Percentiles rank a stretch among this genome's conserved stretches.
Conservation (phyloP, 2,888 invertebrate species). For the Ariolimax columbianus region DNA sequence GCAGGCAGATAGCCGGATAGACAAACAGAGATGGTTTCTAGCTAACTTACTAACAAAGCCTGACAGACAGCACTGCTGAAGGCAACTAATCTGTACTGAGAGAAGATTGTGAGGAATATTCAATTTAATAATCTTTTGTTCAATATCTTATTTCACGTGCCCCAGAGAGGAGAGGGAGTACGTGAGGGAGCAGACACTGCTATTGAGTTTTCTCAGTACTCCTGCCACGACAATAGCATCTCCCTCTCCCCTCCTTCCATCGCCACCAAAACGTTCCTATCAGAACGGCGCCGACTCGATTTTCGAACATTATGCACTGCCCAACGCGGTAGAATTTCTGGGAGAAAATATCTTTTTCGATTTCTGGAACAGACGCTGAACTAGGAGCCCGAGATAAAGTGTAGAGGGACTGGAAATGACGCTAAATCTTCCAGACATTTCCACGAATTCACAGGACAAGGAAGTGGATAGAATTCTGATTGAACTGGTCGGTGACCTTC, state of each 20-base stretch:
- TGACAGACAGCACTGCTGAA: too few species aligned
- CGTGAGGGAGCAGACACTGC: not conserved
- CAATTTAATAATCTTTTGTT: not conserved
- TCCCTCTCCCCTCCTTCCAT: not conserved
- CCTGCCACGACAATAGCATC: not conserved
- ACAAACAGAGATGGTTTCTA: too few species aligned
- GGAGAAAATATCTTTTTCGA: not conserved
- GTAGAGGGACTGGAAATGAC: not conserved
- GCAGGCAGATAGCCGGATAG: too few species aligned
- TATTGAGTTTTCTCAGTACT: not conserved
- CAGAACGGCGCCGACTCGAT: conserved; percentile 16
- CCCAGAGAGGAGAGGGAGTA: not conserved
- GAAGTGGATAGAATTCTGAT: not conserved
- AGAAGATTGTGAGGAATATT: not conserved
- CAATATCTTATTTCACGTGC: not conserved
- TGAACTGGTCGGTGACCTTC: too few species aligned
- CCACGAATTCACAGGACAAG: not conserved
- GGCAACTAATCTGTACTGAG: too few species aligned
- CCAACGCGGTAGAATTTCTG: not conserved
- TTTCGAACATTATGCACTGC: not conserved
- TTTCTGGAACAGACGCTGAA: not conserved
- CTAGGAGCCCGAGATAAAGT: not conserved
- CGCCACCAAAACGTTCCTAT: not conserved
- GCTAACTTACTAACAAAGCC: too few species aligned
- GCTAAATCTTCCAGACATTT: not conserved